Conservation (phyloP, 2,113 vertebrate genomes). For the Mormyrus lacerda region DNA sequence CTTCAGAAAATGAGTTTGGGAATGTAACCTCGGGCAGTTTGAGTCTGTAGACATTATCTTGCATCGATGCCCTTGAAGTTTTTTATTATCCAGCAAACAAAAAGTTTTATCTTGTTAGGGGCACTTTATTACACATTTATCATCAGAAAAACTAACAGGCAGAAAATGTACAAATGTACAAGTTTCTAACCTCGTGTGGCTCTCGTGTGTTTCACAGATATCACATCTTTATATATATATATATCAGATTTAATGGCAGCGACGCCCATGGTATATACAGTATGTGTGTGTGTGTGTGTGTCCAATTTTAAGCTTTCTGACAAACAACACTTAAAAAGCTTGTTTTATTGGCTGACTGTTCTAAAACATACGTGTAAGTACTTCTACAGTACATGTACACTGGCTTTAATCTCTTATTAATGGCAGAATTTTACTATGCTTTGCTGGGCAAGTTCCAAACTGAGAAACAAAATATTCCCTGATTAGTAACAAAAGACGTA, state of each 20-base stretch:
- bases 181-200: not conserved
- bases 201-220: not conserved
- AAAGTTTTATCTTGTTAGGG: not conserved
- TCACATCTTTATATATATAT: not conserved
- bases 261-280: no score
- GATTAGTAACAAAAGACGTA: not conserved
- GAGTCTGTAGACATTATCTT: constrained; percentile 7
- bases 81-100: constrained; percentile 14
- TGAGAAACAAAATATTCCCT: not conserved
- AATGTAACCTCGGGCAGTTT: not conserved
- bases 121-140: constrained; percentile 20
- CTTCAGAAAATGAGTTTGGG: not conserved
- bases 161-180: no score
- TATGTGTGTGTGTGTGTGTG: not conserved
- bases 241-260: no score
- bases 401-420: not conserved
- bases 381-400: not conserved
- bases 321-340: not conserved
- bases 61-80: not conserved
- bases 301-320: not conserved
- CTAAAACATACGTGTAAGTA: not conserved
- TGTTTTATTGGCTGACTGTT: constrained; percentile 7
- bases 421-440: not conserved
- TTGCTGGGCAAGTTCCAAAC: not conserved
- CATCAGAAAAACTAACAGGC: not conserved